Conservation (phyloP, 2,113 vertebrate genomes). For the Elephas maximus region DNA sequence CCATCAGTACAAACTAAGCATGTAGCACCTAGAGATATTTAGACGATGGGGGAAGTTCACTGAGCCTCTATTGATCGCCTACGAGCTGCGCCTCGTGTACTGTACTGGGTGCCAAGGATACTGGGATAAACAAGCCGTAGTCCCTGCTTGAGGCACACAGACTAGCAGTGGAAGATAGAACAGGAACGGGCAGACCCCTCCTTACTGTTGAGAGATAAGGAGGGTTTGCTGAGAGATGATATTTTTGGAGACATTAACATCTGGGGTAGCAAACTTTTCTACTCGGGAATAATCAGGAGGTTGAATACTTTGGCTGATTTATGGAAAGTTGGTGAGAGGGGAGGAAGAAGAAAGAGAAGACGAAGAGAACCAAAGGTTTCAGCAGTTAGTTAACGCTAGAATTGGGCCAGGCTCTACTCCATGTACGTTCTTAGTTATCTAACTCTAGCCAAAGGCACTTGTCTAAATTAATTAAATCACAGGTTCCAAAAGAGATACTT, state of each 20-base stretch:
- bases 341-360: neutral
- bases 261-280: neutral
- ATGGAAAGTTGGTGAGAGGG: neutral
- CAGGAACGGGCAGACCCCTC: neutral
- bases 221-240: neutral
- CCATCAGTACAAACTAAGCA: neutral
- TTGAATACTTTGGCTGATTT: neutral
- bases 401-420: constrained; percentile 42
- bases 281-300: neutral
- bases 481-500: constrained; percentile 22
- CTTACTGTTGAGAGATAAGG: neutral
- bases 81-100: neutral
- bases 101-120: neutral
- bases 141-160: neutral
- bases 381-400: constrained; percentile 30
- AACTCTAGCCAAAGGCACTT: constrained; percentile 48
- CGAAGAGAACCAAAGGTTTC: neutral
- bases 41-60: neutral
- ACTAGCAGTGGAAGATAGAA: neutral
- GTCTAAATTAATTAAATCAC: constrained; percentile 54
- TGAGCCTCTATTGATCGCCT: neutral
- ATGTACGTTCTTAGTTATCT: neutral
- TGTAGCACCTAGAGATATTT: neutral
- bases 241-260: neutral
- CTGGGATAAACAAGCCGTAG: neutral